Conservation (phyloP, 2,113 vertebrate genomes). For the Mixornis gularis region DNA sequence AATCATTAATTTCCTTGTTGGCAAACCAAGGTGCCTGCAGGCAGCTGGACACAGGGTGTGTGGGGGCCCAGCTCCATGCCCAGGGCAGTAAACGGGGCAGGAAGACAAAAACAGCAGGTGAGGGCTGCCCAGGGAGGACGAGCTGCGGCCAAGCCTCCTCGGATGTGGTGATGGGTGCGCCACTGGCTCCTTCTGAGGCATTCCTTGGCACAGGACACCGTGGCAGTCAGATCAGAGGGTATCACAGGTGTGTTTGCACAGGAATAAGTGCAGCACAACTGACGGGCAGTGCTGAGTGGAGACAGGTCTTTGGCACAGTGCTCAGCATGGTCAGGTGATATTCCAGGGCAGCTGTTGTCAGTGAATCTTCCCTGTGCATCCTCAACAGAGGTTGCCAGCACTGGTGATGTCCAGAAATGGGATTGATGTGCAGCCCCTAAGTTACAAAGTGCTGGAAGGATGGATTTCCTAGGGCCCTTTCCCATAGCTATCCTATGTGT, state of each 20-base stretch:
- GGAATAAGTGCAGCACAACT: background rate
- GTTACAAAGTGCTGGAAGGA: background rate
- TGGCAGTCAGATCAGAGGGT: fast-evolving
- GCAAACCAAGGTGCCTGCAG: background rate
- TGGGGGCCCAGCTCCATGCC: fast-evolving
- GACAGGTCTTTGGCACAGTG: fast-evolving
- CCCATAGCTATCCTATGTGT: background rate
- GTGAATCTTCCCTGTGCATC: background rate
- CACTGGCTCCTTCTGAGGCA: fast-evolving
- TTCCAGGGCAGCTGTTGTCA: background rate
- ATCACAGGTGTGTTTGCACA: background rate
- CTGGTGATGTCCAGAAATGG: background rate
- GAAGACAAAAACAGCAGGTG: background rate
- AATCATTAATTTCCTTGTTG: background rate
- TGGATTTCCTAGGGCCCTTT: background rate
- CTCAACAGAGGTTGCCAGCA: background rate
- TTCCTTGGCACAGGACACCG: fast-evolving
- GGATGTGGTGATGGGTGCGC: fast-evolving
- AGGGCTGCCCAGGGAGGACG: fast-evolving
- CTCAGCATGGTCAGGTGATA: fast-evolving
- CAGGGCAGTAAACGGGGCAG: background rate
- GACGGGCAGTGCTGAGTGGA: fast-evolving
- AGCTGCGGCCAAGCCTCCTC: fast-evolving
- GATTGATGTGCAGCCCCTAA: background rate
- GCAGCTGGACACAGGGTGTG: background rate